A percentile compares a stretch with the other conserved stretches of the same genome.
Evolutionary conservation across 1,140 invertebrate species (phyloP).

Genomic region (Araneus ventricosus): DNA sequence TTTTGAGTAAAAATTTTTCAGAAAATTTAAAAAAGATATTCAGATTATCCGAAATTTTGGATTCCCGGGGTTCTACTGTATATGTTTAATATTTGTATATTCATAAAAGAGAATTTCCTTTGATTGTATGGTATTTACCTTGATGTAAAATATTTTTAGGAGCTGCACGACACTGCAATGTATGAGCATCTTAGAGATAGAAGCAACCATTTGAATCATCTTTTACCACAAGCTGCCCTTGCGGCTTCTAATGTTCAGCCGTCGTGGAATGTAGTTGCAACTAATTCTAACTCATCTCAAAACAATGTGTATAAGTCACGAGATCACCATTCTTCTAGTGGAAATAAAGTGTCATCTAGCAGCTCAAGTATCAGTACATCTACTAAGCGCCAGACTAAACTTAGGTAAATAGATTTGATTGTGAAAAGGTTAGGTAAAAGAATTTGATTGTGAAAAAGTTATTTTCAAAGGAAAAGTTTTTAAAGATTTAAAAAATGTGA

Average conservation of each 20-base stretch:
- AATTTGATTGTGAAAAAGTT: no score
- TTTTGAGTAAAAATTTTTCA: no score
- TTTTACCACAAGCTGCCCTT: slow-evolving; percentile 72
- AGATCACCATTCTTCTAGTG: slow-evolving; percentile 63
- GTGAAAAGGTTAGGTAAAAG: no score
- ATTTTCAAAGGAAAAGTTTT: no score
- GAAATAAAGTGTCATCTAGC: slow-evolving; percentile 29
- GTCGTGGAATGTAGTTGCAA: slow-evolving; percentile 73
- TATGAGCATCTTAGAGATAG: slow-evolving; percentile 77
- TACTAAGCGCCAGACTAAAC: slow-evolving; percentile 74
- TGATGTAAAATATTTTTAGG: slow-evolving; percentile 67
- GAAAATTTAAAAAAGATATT: no score
- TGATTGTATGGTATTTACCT: no score
- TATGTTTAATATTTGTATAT: no score
- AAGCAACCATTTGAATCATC: slow-evolving; percentile 75
- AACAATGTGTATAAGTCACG: slow-evolving; percentile 41
- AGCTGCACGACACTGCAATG: slow-evolving; percentile 74
- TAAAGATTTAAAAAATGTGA: no score
- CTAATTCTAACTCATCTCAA: slow-evolving; percentile 66
- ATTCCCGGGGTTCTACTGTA: no score
- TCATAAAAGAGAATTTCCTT: no score
- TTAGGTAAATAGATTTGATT: slow-evolving; percentile 33
- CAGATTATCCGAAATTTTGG: no score
- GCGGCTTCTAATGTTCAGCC: slow-evolving; percentile 73
- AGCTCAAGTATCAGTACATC: slow-evolving; percentile 35